These are phyloP conservation scores for Drosophila lutescens DNA, from an alignment of 2,888 invertebrate genomes.

Conservation along the genomic window DNA sequence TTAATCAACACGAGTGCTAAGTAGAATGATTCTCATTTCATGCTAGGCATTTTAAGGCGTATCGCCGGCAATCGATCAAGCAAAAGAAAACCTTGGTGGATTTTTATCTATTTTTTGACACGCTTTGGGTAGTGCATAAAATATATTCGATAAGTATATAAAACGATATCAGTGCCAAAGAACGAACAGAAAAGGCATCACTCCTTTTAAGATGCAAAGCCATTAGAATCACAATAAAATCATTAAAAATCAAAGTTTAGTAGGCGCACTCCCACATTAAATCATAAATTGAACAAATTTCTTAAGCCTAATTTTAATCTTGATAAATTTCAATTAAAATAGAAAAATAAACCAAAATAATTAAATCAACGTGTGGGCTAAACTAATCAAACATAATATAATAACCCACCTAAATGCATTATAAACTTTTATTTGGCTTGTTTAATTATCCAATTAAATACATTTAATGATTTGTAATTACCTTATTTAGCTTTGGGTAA, in stretches of 20 bases:
- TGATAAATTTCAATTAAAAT: not conserved
- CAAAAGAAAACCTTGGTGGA: not conserved
- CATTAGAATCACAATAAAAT: not conserved
- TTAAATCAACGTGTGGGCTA: too few species aligned
- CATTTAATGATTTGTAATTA: not conserved
- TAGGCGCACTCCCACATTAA: not conserved
- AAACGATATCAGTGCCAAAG: not conserved
- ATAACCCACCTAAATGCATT: not conserved
- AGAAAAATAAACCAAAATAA: not conserved
- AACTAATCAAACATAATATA: not conserved
- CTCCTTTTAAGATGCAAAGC: not conserved
- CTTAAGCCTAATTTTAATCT: not conserved
- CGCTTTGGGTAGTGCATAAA: too few species aligned
- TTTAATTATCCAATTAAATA: not conserved
- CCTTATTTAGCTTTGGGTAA: not conserved
- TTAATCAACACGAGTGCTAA: conserved; percentile 28
- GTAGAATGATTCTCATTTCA: conserved; percentile 18
- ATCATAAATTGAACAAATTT: not conserved
- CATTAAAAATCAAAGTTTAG: not conserved
- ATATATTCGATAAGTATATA: not conserved
- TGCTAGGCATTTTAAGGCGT: conserved; percentile 44
- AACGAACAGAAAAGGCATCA: not conserved
- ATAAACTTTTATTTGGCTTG: not conserved
- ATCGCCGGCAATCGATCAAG: conserved; percentile 51
- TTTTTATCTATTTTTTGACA: not conserved